These are phyloP conservation scores for Hippocampus mohnikei DNA, from an alignment of 2,113 vertebrate species.

Conservation along the genomic window DNA sequence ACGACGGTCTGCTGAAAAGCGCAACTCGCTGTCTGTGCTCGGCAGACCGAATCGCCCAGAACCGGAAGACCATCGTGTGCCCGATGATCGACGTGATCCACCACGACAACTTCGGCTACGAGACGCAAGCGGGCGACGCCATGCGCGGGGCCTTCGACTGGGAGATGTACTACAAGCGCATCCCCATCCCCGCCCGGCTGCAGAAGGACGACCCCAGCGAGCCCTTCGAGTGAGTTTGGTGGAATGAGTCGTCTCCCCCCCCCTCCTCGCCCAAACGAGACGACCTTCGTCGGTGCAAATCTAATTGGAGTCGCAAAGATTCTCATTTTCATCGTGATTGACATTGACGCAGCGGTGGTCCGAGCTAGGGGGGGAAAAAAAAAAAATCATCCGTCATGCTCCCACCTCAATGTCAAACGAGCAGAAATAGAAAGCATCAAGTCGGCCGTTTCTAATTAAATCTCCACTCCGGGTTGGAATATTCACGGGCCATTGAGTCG, in stretches of 20 bases:
- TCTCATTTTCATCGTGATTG: constrained; percentile 60
- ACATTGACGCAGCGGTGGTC: constrained; percentile 19
- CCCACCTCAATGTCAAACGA: background rate
- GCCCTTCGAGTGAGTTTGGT: constrained; percentile 86
- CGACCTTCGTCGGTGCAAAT: constrained; percentile 63
- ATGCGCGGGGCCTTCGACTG: constrained; percentile 98
- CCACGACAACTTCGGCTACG: constrained; percentile 95
- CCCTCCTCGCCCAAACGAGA: constrained; percentile 27
- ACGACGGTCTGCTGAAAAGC: background rate
- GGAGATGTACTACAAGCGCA: constrained; percentile 99
- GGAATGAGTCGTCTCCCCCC: constrained; percentile 39
- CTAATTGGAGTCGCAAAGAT: constrained; percentile 57
- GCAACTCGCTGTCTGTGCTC: background rate
- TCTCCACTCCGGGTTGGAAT: background rate
- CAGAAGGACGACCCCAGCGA: constrained; percentile 89
- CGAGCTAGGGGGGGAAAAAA: constrained; percentile 10
- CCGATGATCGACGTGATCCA: constrained; percentile 98
- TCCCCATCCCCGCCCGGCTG: constrained; percentile 89
- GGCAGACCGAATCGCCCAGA: constrained; percentile 91
- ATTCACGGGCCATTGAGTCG: background rate
- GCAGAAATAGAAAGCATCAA: background rate
- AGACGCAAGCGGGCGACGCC: constrained; percentile 93
- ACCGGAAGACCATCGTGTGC: constrained; percentile 92
- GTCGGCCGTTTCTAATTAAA: background rate
- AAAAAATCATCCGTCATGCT: background rate